Evolutionary conservation across 2,113 vertebrate species (phyloP), one percentile per base, ranked within the genome.

Genomic region (Phrynosoma blainvillii): DNA sequence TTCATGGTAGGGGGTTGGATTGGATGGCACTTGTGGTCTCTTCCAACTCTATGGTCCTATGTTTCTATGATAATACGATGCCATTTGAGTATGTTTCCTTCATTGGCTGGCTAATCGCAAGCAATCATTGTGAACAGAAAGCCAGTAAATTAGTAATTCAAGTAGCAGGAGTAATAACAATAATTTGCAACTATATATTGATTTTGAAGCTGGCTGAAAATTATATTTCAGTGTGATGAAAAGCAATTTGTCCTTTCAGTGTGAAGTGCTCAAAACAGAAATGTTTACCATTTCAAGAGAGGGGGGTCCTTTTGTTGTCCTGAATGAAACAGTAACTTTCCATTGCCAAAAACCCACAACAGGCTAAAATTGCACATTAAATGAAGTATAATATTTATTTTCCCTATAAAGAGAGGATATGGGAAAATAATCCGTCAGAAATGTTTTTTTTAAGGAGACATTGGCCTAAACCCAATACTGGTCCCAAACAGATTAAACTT

Each of bases 91-190:
- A 27, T 47, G 88, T 88, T 1, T 21, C 83, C 68, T 54, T 4
- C 5, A 62, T 47, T 30, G 47, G 89, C 18, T 9, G 90, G 20
- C 81, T 90, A 92, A 71, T 86, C 52, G 59, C 47, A 12, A 32
- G 52, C 0, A 7, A 82, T 90, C 88, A 8, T 25, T 89, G 84
- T 68, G 82, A 30, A 87, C 8, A 47, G 9, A 85, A 90, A 92
- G 88, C 27, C 42, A 83, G 25, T 18, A 83, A 83, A 83, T 83
- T 85, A 85, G 73, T 62, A 81, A 82, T 80, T 54, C 85, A 62
- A 90, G 82, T 25, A 73, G 83, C 14, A 62, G 14, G 14, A 84
- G 12, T 77, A 88, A 36, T 85, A 59, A 77, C 12, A 85, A 76
- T 65, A 85, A 85, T 85, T 85, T 76, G 23, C 73, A 23, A 40